A percentile compares a stretch with the other conserved stretches of the same genome.
phyloP scores from a whole-genome alignment of 2,113 vertebrate species.

The Bubo scandiacus region DNA sequence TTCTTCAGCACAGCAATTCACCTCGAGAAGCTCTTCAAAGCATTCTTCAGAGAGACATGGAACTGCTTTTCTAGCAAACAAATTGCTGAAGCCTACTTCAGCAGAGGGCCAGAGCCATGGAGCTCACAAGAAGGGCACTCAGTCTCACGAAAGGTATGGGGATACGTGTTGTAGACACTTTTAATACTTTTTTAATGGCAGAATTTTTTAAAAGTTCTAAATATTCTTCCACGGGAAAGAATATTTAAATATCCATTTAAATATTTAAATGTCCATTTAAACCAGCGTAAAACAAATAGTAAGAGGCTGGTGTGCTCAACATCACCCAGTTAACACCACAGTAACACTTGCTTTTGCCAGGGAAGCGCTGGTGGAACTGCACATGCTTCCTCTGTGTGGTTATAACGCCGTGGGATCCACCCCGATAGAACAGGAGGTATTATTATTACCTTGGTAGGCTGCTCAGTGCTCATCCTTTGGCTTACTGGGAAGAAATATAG shows the following conservation, averaged over 20 bases:
- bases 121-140: not conserved
- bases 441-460: not conserved
- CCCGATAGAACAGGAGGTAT: not conserved
- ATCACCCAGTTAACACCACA: not conserved
- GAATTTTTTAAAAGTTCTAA: not conserved
- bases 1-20: not conserved
- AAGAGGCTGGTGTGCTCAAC: not conserved
- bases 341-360: not conserved
- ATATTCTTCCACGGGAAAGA: not conserved
- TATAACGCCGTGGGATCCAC: not conserved
- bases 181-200: not conserved
- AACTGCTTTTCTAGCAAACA: not conserved
- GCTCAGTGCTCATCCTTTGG: not conserved
- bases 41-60: not conserved
- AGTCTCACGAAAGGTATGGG: not conserved
- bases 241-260: too few relatives aligned
- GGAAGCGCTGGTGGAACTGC: not conserved
- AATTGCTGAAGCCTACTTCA: not conserved
- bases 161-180: not conserved
- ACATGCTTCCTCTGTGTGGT: not conserved
- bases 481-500: not conserved
- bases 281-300: not conserved
- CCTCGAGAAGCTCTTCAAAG: not conserved
- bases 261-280: not conserved
- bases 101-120: not conserved